phyloP scores from a whole-genome alignment of 2,888 invertebrate species.

The Tipula vernalis region DNA sequence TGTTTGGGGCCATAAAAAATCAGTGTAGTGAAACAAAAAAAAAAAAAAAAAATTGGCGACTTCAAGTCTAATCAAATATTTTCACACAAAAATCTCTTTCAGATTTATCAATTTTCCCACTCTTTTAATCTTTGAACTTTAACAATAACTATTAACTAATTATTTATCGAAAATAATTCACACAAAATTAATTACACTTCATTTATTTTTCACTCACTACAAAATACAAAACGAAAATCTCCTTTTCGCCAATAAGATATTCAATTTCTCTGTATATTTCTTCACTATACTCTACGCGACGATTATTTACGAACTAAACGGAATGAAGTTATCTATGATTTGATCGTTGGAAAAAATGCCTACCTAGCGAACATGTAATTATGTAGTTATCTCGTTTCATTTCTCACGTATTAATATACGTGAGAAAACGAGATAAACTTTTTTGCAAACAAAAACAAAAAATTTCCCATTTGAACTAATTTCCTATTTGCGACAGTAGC shows the following conservation, averaged over 20 bases:
- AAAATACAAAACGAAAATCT: neutral
- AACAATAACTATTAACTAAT: neutral
- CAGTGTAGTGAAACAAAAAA: neutral
- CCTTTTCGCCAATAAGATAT: constrained; percentile 4
- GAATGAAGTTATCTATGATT: neutral
- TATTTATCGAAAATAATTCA: neutral
- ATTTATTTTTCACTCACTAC: neutral
- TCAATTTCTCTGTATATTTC: neutral
- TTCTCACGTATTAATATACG: neutral
- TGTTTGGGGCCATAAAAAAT: constrained; percentile 4
- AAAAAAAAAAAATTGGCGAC: neutral
- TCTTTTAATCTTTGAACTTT: neutral
- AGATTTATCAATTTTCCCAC: neutral
- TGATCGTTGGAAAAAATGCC: neutral
- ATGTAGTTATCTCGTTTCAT: neutral
- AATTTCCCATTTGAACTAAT: neutral
- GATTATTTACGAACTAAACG: neutral
- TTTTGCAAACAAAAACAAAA: neutral
- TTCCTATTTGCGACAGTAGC: neutral
- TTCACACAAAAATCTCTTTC: neutral
- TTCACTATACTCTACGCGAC: neutral
- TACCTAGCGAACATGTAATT: neutral
- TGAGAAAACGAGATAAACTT: neutral
- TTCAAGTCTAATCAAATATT: neutral
- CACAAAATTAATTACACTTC: neutral